Evolutionary conservation across 2,797 vertebrate genomes (phyloP), one percentile per base, ranked within the genome.

Genomic region (Falco peregrinus): DNA sequence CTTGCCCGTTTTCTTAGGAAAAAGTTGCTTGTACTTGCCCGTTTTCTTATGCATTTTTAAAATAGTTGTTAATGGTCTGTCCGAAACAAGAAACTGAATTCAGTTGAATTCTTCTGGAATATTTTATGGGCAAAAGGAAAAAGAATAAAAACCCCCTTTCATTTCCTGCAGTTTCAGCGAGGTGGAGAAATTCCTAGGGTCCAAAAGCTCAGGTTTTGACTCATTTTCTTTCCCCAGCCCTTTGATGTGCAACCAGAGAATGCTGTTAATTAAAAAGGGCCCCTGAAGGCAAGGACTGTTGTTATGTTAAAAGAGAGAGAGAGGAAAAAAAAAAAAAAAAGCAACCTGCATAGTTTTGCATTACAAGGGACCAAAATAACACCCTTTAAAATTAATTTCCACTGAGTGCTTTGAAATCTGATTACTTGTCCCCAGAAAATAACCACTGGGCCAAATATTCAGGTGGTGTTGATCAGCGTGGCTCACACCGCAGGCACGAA

Each of bases 201-300:
- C 67, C 54, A 80, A 92, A 84, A 73, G 41, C 81, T 74, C 47
- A 87, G 70, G 48, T 92, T 87, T 89, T 89, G 80, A 70, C 61
- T 95, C 16, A 69, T 88, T 92, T 81, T 75, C 41, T 84, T 76
- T 59, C 41, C 45, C n/a, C 26, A 51, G 33, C 10, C 88, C 87
- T 96, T 96, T 95, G 91, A 96, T 92, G 67, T 87, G 56, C 63
- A 87, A 41, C 59, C 48, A 53, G 48, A 77, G 82, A 85, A 84
- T 14, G 47, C 4, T 82, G 50, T 91, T 92, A 96, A 96, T 97
- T 94, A 93, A 92, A 96, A 69, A 2, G 4, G 24, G 54, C 65
- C 63, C 73, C 92, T 33, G 67, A 84, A 71, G 70, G 83, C 56
- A 73, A 68, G 15, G 48, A 11, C 5, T 89, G 74, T 76, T 93